Base-by-base conservation (phyloP, 2,113 vertebrate genomes). In the Rostratula benghalensis region DNA sequence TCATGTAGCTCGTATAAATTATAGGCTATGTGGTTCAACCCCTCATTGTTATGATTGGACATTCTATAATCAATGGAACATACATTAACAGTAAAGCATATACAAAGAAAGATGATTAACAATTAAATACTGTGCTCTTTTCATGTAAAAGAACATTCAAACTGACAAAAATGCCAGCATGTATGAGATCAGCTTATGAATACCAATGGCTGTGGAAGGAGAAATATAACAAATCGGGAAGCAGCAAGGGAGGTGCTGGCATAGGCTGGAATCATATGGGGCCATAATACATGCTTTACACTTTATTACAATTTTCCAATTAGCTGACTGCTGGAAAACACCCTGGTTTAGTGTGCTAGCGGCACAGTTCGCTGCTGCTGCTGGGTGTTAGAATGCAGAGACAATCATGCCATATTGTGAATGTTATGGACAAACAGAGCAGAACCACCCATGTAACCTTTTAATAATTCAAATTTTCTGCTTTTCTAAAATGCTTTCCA, bases 391-490 rank as follows among this genome's bases (percentile, higher is more conserved):
- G 77, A 92, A 90, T 77, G 86, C 82, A 85, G 83, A 95, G 77
- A 94, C 92, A 95, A 94, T 95, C 91, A 95, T 0, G 9, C 91
- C 95, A 94, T 97, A 96, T 96, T 97, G 95, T 94, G 89, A 94
- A 60, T 64, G 74, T 93, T 97, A 92, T 90, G 91, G 92, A 95
- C 91, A 96, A 97, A 96, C 89, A 97, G 94, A 97, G 95, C 96
- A 92, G 93, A 97, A 97, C 95, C 90, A 96, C 89, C 90, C 89
- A 75, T 73, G 70, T 81, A 96, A 97, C 96, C 95, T 96, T 96
- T 84, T 67, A 97, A 97, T 97, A 97, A 97, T 97, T 96, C 94
- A 97, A 89, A 78, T 96, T 94, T 97, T 97, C 94, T 96, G 90
- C 93, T 96, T 90, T 96, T 92, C 95, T 94, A 90, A 94, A 96